These are phyloP conservation scores for Lasiurus borealis DNA, from an alignment of 2,113 vertebrate species.

Conservation along the genomic window DNA sequence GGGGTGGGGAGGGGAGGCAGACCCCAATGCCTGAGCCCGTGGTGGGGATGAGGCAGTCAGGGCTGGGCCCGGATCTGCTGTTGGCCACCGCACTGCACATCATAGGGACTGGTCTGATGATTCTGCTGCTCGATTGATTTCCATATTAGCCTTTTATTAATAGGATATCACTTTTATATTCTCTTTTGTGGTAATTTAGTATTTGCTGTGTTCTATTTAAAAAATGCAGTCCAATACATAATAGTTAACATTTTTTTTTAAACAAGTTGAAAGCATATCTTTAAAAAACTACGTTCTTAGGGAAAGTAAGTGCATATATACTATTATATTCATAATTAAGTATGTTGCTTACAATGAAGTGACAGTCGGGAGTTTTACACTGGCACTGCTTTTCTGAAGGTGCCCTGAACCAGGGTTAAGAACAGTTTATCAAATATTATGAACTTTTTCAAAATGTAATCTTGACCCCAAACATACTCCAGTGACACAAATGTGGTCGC, in stretches of 20 bases:
- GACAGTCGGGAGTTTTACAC: background rate
- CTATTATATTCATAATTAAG: constrained; percentile 29
- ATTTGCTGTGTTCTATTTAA: constrained; percentile 31
- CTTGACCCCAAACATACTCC: background rate
- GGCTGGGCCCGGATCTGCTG: too few species aligned
- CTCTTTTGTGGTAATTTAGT: constrained; percentile 27
- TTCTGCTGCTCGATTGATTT: too few species aligned
- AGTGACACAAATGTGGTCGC: background rate
- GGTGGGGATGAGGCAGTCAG: too few species aligned
- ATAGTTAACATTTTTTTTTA: constrained; percentile 43
- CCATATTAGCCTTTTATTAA: too few species aligned
- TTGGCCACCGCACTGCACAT: too few species aligned
- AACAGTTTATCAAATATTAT: background rate
- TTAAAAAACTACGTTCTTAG: background rate
- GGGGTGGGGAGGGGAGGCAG: too few species aligned
- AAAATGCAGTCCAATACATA: background rate
- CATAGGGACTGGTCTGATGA: too few species aligned
- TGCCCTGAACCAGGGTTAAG: background rate
- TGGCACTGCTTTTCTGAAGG: background rate
- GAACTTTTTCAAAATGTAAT: constrained; percentile 21
- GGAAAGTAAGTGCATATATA: background rate
- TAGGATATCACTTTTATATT: background rate
- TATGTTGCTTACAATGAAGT: constrained; percentile 35
- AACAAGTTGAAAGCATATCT: background rate
- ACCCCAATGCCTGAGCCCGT: too few species aligned